These are phyloP conservation scores for Mellivora capensis DNA, from an alignment of 2,113 vertebrate species.

Conservation along the genomic window DNA sequence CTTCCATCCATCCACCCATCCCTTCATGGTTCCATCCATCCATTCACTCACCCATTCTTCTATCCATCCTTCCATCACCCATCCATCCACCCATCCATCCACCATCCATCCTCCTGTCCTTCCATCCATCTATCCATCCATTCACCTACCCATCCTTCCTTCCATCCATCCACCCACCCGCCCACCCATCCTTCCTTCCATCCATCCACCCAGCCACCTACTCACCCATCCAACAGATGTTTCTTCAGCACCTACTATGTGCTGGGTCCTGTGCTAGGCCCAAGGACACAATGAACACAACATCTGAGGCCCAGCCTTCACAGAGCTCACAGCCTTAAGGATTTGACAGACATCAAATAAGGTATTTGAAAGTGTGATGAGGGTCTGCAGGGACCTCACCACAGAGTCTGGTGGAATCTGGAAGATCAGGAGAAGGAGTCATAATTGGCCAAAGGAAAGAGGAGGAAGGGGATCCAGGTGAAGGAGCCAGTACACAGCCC, in stretches of 20 bases:
- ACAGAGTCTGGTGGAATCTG: rapidly evolving
- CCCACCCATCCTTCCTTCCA: too few species aligned
- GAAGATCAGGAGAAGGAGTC: not conserved
- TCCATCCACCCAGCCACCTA: not conserved
- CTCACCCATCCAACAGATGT: not conserved
- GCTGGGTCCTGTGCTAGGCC: not conserved
- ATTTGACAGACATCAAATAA: not conserved
- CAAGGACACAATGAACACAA: not conserved
- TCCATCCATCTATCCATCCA: too few species aligned
- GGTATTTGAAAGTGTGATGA: not conserved
- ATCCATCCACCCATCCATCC: not conserved
- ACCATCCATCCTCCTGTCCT: rapidly evolving
- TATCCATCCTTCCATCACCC: not conserved
- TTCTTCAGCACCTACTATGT: not conserved
- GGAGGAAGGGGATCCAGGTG: not conserved
- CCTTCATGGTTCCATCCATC: rapidly evolving
- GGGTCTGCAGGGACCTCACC: not conserved
- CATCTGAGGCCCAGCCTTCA: not conserved
- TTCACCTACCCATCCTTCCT: not conserved
- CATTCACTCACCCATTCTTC: rapidly evolving
- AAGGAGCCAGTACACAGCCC: not conserved
- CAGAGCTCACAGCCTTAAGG: not conserved
- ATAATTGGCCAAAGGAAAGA: not conserved
- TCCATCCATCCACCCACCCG: not conserved
- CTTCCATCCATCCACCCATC: rapidly evolving